Percentiles rank a stretch among this genome's conserved stretches.
These are phyloP conservation scores for Callyntrura guangdongensis DNA, from an alignment of 2,888 invertebrate species.

Conservation along the genomic window DNA sequence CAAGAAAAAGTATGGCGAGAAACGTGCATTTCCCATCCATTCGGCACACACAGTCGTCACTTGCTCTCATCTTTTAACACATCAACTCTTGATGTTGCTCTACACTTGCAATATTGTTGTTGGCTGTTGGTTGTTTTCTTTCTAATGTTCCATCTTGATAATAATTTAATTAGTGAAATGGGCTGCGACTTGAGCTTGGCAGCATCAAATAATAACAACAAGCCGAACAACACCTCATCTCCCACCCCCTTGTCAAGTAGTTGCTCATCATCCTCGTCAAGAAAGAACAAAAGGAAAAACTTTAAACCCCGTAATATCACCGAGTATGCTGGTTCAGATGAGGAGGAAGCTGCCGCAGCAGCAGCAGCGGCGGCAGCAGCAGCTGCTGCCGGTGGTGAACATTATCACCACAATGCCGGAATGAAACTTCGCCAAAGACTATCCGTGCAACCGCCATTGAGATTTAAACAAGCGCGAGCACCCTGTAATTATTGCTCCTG, in stretches of 20 bases:
- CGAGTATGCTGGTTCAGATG: constrained; percentile 85
- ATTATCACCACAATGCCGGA: constrained; percentile 43
- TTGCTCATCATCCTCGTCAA: constrained; percentile 81
- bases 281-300: constrained; percentile 91
- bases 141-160: constrained; percentile 28
- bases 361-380: constrained; percentile 39
- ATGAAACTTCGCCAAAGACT: constrained; percentile 74
- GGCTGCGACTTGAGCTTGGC: constrained; percentile 83
- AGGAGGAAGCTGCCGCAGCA: constrained; percentile 84
- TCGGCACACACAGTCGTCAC: constrained; percentile 21
- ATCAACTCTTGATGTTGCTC: neutral
- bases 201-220: constrained; percentile 80
- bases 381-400: constrained; percentile 77
- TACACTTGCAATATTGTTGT: no score
- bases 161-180: constrained; percentile 83
- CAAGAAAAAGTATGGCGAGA: constrained; percentile 9
- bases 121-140: constrained; percentile 46
- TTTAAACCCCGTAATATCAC: constrained; percentile 92
- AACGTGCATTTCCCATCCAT: constrained; percentile 33
- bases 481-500: constrained; percentile 66
- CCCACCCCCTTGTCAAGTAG: constrained; percentile 78
- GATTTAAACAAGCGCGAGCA: constrained; percentile 64
- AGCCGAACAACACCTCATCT: constrained; percentile 76
- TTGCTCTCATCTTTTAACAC: neutral
- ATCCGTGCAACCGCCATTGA: constrained; percentile 78